These are phyloP conservation scores for Stegodyphus mimosarum DNA, from an alignment of 1,140 invertebrate genomes.

Conservation along the genomic window DNA sequence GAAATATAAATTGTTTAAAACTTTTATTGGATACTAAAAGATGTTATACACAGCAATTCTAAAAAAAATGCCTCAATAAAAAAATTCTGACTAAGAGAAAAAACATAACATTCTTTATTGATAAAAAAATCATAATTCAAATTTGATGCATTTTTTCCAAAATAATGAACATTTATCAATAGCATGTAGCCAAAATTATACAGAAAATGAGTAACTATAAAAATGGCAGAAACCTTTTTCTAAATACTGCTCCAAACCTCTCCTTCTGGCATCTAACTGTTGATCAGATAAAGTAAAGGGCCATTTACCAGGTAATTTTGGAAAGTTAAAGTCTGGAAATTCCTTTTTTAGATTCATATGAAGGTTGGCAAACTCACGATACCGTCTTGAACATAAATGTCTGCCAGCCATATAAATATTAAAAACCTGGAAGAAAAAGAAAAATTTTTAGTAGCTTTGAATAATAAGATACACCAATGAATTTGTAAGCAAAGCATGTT, in stretches of 20 bases:
- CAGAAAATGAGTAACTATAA: not conserved
- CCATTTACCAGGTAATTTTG: constrained; percentile 98
- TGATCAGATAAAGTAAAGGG: constrained; percentile 96
- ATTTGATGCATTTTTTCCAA: not conserved
- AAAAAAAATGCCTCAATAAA: no score
- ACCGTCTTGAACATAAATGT: constrained; percentile 94
- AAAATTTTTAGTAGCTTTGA: constrained; percentile 12
- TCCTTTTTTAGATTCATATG: constrained; percentile 93
- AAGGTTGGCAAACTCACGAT: constrained; percentile 93
- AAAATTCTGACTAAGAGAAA: no score
- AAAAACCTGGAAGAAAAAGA: constrained; percentile 75
- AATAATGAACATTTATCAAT: not conserved
- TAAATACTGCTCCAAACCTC: constrained; percentile 96
- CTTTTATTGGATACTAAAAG: no score
- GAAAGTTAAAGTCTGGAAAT: constrained; percentile 97
- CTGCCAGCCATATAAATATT: constrained; percentile 99
- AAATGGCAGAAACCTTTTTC: constrained; percentile 77
- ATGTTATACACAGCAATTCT: no score
- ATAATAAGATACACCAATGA: no score
- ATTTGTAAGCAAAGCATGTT: no score
- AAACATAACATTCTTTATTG: no score
- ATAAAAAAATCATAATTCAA: not conserved
- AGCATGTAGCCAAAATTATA: not conserved
- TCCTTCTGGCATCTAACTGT: constrained; percentile 90
- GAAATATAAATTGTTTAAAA: no score